A percentile compares a stretch with the other conserved stretches of the same genome.
These are phyloP conservation scores for Lasioglossum leucozonium DNA, from an alignment of 2,888 invertebrate genomes.

Conservation along the genomic window DNA sequence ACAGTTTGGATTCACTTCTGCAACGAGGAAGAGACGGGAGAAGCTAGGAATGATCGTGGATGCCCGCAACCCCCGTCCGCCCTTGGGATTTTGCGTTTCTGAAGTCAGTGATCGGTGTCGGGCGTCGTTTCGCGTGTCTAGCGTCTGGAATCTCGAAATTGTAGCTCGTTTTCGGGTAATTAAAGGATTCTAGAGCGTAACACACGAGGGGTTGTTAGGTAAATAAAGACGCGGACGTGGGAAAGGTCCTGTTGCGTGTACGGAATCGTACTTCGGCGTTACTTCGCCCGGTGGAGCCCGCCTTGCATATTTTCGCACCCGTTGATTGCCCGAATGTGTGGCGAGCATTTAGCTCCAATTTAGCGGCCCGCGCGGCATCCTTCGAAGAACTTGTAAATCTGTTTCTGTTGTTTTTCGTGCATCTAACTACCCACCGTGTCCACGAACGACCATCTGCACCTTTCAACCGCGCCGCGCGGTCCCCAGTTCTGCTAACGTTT, in stretches of 20 bases:
- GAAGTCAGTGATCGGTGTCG: conserved; percentile 13
- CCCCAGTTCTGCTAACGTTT: background rate
- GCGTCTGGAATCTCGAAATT: conserved; percentile 29
- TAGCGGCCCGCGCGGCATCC: background rate
- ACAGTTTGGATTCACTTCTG: background rate
- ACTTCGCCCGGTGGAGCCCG: background rate
- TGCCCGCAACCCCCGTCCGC: background rate
- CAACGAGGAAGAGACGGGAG: background rate
- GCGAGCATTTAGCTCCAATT: conserved; percentile 6
- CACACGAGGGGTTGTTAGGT: conserved; percentile 9
- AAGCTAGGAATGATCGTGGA: background rate
- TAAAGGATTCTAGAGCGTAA: conserved; percentile 26
- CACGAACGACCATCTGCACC: background rate
- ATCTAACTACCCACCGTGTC: background rate
- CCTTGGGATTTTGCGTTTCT: conserved; percentile 18
- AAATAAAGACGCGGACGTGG: conserved; percentile 22
- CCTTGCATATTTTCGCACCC: conserved; percentile 10
- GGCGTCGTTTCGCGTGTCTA: conserved; percentile 25
- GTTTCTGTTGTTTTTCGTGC: conserved; percentile 13
- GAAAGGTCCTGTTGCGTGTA: conserved; percentile 25
- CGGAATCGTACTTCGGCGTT: conserved; percentile 23
- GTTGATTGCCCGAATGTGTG: conserved; percentile 18
- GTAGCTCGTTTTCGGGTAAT: conserved; percentile 19
- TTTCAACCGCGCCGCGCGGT: background rate
- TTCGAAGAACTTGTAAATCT: background rate